Percentiles rank a stretch among this genome's conserved stretches.
Evolutionary conservation across 2,888 invertebrate genomes (phyloP).

Genomic region (Tetrapedia diversipes): DNA sequence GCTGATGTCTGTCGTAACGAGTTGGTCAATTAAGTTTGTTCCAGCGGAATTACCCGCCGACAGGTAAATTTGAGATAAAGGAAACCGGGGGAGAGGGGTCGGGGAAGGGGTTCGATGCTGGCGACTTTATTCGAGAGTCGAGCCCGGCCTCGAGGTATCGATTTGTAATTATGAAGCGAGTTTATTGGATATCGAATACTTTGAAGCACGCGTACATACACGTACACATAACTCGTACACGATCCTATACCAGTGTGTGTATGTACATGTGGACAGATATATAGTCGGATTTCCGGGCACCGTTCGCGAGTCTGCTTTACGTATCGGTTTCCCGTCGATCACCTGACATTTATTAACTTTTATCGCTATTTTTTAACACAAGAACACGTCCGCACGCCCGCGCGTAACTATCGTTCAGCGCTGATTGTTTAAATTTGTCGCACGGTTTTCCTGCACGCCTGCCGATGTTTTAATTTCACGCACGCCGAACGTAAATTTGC

Average conservation of each 20-base stretch:
- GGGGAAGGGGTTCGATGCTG: background rate
- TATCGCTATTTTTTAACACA: background rate
- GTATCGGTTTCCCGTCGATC: conserved; percentile 45
- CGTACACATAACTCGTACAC: background rate
- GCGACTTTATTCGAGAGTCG: conserved; percentile 43
- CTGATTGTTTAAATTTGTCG: conserved; percentile 16
- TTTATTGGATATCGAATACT: conserved; percentile 56
- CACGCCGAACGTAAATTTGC: background rate
- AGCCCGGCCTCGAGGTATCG: conserved; percentile 30
- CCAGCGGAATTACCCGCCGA: conserved; percentile 13
- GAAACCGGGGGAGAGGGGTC: background rate
- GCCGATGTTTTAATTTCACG: conserved; percentile 1
- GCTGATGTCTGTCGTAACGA: background rate
- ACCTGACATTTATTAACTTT: conserved; percentile 47
- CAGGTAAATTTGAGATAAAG: conserved; percentile 39
- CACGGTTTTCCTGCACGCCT: background rate
- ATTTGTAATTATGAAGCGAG: conserved; percentile 53
- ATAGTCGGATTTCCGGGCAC: conserved; percentile 21
- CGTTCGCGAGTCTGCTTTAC: conserved; percentile 11
- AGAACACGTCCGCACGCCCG: background rate
- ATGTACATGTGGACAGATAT: background rate
- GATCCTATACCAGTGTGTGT: background rate
- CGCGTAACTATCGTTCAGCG: too few relatives aligned
- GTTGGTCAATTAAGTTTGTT: conserved; percentile 29
- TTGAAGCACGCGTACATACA: conserved; percentile 14